Percentiles rank a stretch among this genome's conserved stretches.
phyloP scores from a whole-genome alignment of 2,113 vertebrate genomes.

The Perccottus glenii region DNA sequence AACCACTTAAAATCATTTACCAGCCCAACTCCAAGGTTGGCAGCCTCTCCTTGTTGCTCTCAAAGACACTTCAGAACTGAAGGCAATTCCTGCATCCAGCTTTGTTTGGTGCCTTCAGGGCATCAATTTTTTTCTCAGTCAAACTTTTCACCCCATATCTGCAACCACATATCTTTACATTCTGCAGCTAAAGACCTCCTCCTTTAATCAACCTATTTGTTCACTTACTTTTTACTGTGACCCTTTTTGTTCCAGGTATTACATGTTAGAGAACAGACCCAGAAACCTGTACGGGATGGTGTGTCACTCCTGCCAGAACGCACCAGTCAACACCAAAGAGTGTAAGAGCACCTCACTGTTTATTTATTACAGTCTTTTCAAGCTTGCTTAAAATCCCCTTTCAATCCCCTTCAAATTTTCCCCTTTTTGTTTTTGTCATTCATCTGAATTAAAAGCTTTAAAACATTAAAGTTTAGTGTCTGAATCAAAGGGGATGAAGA shows the following conservation, averaged over 20 bases:
- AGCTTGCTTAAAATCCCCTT: constrained; percentile 4
- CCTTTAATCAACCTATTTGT: too few species aligned
- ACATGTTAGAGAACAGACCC: constrained; percentile 93
- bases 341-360: constrained; percentile 83
- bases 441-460: constrained; percentile 24
- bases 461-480: constrained; percentile 19
- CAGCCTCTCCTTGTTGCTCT: constrained; percentile 12
- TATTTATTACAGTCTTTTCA: neutral
- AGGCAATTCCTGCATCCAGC: constrained; percentile 39
- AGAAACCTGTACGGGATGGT: constrained; percentile 94
- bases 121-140: constrained; percentile 54
- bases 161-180: constrained; percentile 23
- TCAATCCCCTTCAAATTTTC: constrained; percentile 13
- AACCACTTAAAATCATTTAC: constrained; percentile 12
- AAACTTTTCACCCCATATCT: constrained; percentile 56
- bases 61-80: constrained; percentile 32
- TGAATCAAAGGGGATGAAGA: constrained; percentile 42
- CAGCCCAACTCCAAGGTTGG: neutral
- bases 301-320: constrained; percentile 93
- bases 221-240: neutral
- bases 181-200: neutral
- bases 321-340: constrained; percentile 93
- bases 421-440: constrained; percentile 2
- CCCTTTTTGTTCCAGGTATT: constrained; percentile 82
- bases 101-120: constrained; percentile 33